Base-by-base conservation (phyloP, 2,797 vertebrate genomes). In the Avahi laniger region DNA sequence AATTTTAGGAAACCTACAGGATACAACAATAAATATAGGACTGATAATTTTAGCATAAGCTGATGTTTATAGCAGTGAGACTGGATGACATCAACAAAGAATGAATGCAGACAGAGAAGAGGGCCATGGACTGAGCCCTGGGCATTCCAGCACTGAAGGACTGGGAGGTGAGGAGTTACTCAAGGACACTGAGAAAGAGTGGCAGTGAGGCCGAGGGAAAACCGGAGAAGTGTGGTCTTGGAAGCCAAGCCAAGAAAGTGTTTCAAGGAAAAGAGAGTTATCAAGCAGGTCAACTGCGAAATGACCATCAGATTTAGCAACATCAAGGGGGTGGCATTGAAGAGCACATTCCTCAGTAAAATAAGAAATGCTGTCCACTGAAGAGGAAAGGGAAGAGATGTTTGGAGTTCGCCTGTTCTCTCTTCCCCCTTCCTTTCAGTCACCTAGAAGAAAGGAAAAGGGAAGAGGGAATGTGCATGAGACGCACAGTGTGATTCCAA, bases 381-480 rank as follows among this genome's bases (percentile, higher is more conserved):
- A 67, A 28, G 46, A 72, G 7, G 18, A 43, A 35, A 65, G 15
- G 17, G 13, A 35, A 87, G 35, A 59, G 0, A 0, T 33, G 8
- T 15, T 43, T 72, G 41, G 8, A 7, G 3, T 4, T n/a, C 46
- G 24, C 7, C 15, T 15, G 18, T 18, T n/a, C 17, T 15, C 15
- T 65, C 63, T 65, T 65, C 63, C 33, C 33, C 15, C 63, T n/a
- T n/a, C 63, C 63, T 65, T 65, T 65, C 63, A 65, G 33, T 20
- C 41, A 41, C 13, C 30, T 30, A 41, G 28, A 24, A 79, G 33
- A 85, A 75, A 54, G 33, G 20, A 78, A 54, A 50, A 78, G n/a
- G 4, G 11, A 48, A 46, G 12, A 65, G 3, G 5, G 22, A 41
- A 43, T 41, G 38, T 5, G 7, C 1, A 1, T 57, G 50, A 0